Evolutionary conservation across 2,888 invertebrate genomes (phyloP).

Genomic region (Hyposoter dolosus): DNA sequence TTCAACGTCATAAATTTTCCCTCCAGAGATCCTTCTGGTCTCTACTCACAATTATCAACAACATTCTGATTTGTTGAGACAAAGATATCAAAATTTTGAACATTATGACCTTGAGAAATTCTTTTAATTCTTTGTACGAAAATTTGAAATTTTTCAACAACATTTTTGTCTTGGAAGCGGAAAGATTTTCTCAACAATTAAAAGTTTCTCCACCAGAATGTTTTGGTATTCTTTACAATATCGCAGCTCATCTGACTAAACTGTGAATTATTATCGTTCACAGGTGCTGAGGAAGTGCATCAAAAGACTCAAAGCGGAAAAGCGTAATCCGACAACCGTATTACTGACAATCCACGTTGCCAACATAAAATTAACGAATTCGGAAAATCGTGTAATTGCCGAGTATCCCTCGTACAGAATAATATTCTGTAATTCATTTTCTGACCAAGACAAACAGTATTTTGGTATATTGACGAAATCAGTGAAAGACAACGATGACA

Average conservation of each 20-base stretch:
- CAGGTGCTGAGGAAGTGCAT: constrained; percentile 95
- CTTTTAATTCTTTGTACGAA: not conserved
- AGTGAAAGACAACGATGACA: constrained; percentile 86
- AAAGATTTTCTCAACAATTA: not conserved
- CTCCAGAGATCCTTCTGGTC: not conserved
- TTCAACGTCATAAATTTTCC: not conserved
- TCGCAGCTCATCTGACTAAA: not conserved
- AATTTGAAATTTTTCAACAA: not conserved
- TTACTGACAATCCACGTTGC: constrained; percentile 93
- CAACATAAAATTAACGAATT: constrained; percentile 92
- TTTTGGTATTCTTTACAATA: not conserved
- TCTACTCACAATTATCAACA: too few species aligned
- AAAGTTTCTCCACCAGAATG: not conserved
- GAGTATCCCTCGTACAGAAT: constrained; percentile 95
- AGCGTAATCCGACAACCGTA: constrained; percentile 93
- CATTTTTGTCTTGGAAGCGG: not conserved
- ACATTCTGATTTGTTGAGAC: too few species aligned
- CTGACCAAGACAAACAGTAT: constrained; percentile 95
- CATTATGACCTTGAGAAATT: not conserved
- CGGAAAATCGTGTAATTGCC: constrained; percentile 92
- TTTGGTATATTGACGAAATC: constrained; percentile 97
- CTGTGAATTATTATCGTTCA: constrained; percentile 42
- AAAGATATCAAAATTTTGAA: too few species aligned
- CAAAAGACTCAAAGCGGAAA: constrained; percentile 94
- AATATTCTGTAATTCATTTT: constrained; percentile 95